Base-by-base conservation (phyloP, 2,888 invertebrate species). In the Argyresthia albistria region DNA sequence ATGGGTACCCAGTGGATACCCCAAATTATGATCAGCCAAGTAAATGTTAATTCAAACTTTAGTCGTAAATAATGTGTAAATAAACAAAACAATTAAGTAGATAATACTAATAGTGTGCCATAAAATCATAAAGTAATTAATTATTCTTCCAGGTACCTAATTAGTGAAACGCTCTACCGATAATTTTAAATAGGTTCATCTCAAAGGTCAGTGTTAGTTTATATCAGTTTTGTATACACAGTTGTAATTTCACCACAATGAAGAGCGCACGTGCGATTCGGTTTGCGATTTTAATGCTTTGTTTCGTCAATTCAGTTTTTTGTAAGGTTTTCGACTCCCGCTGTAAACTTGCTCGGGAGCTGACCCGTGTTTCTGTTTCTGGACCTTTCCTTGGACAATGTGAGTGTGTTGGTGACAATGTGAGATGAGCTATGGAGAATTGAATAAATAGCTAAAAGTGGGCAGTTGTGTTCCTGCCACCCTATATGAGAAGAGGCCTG, bases 301-400 rank as follows among this genome's bases (percentile, higher is more conserved):
- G 46, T 46, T 15, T 25, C 0, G 46, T 35, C 6, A 46, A 46
- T 9, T 16, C n/a, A 25, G 46, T 46, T 11, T 45, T 15, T 15
- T 14, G 25, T 16, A 81, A 71, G 58, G 65, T 62, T 55, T 80
- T 72, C 55, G 80, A 80, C 2, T 78, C 78, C 0, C 64, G 81
- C 57, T 83, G 82, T 54, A 82, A 82, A 52, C 57, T 82, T 12
- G 80, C 73, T 2, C 69, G 80, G 3, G 80, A 82, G 46, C 56
- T 76, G 16, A 70, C 76, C 0, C 72, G 70, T 55, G 73, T 25
- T 25, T 25, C 25, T 2, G 25, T 25, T 25, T 25, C 25, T 25
- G 25, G 25, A 80, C 54, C 56, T 71, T 81, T 80, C 56, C 65
- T 83, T 46, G 83, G 80, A 56, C 78, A 79, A 57, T 83, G 83